Evolutionary conservation across 2,888 invertebrate genomes (phyloP).

Genomic region (Lapara coniferarum): DNA sequence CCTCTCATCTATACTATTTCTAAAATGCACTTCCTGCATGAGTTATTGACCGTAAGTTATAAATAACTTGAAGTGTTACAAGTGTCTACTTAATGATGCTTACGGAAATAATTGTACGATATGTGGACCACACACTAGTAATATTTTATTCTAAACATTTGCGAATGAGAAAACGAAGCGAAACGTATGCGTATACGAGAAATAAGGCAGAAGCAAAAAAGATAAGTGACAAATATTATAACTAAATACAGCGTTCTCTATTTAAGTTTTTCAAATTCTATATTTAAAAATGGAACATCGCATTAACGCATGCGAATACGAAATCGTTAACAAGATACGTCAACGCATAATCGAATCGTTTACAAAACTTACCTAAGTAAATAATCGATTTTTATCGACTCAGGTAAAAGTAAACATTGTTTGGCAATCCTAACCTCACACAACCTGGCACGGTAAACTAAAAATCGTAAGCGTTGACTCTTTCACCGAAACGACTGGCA

Average conservation of each 20-base stretch:
- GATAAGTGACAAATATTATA: not conserved
- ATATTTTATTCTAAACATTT: not conserved
- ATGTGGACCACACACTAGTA: conserved; percentile 15
- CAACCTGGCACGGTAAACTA: conserved; percentile 22
- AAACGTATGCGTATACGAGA: not conserved
- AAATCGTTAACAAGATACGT: not conserved
- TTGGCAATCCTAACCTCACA: conserved; percentile 30
- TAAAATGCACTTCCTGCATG: conserved; percentile 38
- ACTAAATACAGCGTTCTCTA: not conserved
- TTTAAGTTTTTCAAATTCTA: not conserved
- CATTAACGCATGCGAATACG: not conserved
- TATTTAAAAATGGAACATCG: not conserved
- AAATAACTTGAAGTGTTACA: conserved; percentile 37
- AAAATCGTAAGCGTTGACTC: conserved; percentile 21
- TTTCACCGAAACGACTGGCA: conserved; percentile 33
- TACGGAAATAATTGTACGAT: conserved; percentile 20
- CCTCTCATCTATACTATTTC: conserved; percentile 9
- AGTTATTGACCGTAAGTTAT: conserved; percentile 40
- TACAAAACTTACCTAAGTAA: not conserved
- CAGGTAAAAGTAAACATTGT: conserved; percentile 18
- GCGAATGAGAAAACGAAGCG: not conserved
- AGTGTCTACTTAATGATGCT: conserved; percentile 20
- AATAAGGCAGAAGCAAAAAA: not conserved
- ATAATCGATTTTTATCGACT: not conserved
- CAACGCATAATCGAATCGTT: conserved; percentile 5